Base-by-base conservation (phyloP, 2,888 invertebrate species). In the Lochmaea crataegi region DNA sequence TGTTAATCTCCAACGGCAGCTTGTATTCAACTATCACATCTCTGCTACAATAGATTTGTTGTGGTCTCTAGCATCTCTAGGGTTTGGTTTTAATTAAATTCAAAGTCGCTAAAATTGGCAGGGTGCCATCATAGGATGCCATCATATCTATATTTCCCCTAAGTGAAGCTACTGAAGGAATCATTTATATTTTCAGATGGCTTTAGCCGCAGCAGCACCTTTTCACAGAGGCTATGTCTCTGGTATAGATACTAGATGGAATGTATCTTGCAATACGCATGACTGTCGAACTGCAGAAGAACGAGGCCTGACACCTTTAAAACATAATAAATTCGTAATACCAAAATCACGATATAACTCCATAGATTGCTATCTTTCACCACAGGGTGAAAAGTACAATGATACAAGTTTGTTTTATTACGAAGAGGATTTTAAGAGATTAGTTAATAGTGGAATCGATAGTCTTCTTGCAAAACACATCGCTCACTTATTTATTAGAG, bases 201-300 rank as follows among this genome's bases (percentile, higher is more conserved):
- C 99, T 1, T 87, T 99, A 78, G 97, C 97, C 65, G 99, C 99
- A 6, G 97, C 99, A 0, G 96, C 98, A 32, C 99, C 99, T 0
- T 90, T 97, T 72, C 96, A 96, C 88, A 92, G 98, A 72, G 99
- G 99, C 11, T 94, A 94, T 86, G 87, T 99, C 74, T 94, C 97
- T 0, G 99, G 99, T 84, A 94, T 95, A 63, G 99, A 99, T 87
- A 98, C 97, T 83, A 93, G 99, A 73, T 99, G 99, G 99, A 94
- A 96, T 86, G 95, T 99, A 69, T 98, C 99, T 84, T 93, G 98
- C 11, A 94, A 93, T 57, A 97, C 98, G 2, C 98, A 99, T 42
- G 99, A 99, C 88, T 97, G 97, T 85, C 91, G 98, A 76, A 97
- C 97, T 5, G 90, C 91, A 71, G 97, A 97, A 86, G 99, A 99